Evolutionary conservation across 2,113 vertebrate genomes (phyloP).

Genomic region (Alligator sinensis): DNA sequence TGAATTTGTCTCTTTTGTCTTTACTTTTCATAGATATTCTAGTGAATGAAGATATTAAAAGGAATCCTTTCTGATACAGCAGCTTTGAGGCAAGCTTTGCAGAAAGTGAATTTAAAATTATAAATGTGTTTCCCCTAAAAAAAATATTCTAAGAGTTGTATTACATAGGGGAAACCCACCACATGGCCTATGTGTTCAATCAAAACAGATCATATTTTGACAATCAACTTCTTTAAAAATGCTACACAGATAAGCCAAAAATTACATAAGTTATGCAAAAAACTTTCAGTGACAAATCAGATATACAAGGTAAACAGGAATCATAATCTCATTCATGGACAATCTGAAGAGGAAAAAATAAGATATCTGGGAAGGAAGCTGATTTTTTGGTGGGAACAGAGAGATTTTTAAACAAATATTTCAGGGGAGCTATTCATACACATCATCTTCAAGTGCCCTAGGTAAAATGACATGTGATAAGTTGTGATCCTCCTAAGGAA

Average conservation of each 20-base stretch:
- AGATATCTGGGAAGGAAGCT: neutral
- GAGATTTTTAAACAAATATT: neutral
- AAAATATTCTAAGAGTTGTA: neutral
- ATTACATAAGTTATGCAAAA: neutral
- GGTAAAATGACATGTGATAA: neutral
- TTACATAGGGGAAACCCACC: neutral
- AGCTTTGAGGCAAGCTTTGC: neutral
- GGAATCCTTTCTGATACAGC: neutral
- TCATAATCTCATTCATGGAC: neutral
- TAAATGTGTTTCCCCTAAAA: neutral
- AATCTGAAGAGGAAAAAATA: neutral
- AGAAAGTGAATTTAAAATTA: neutral
- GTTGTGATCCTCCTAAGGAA: neutral
- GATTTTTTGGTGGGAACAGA: neutral
- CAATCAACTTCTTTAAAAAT: neutral
- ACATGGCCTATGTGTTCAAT: neutral
- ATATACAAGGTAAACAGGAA: neutral
- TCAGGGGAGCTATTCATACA: neutral
- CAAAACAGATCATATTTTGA: neutral
- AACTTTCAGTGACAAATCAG: neutral
- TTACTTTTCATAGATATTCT: neutral
- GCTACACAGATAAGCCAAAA: neutral
- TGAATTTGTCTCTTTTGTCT: neutral
- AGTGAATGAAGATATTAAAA: neutral
- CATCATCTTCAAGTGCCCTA: neutral